Evolutionary conservation across 2,113 vertebrate species (phyloP).

Genomic region (Athene noctua): DNA sequence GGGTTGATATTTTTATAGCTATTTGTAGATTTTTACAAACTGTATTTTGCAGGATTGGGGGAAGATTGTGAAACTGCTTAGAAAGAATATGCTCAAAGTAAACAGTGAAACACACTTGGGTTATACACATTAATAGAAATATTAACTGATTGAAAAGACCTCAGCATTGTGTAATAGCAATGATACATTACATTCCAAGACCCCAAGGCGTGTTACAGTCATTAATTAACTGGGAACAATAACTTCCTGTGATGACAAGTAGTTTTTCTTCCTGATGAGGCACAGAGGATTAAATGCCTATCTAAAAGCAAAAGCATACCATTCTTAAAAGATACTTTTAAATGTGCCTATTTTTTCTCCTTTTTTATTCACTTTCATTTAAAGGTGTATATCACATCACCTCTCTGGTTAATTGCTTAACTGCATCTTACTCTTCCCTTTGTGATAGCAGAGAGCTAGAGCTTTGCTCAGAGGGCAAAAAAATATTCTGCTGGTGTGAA

Average conservation of each 20-base stretch:
- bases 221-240: constrained; percentile 50
- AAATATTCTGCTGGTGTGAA: background rate
- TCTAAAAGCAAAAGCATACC: constrained; percentile 3
- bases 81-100: background rate
- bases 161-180: background rate
- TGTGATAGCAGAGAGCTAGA: background rate
- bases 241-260: constrained; percentile 53
- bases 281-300: constrained; percentile 21
- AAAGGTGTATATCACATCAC: background rate
- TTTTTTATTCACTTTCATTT: background rate
- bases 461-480: background rate
- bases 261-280: constrained; percentile 21
- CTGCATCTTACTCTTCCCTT: background rate
- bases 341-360: background rate
- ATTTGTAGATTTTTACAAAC: background rate
- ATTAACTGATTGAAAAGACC: background rate
- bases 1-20: background rate
- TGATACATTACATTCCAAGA: background rate
- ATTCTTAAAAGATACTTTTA: background rate
- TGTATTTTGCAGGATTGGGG: background rate
- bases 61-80: background rate
- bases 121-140: background rate
- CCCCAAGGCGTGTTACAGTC: constrained; percentile 5
- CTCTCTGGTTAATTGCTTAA: background rate
- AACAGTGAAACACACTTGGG: background rate